Base-by-base conservation (phyloP, 2,797 vertebrate genomes). In the Sitta carolinensis region DNA sequence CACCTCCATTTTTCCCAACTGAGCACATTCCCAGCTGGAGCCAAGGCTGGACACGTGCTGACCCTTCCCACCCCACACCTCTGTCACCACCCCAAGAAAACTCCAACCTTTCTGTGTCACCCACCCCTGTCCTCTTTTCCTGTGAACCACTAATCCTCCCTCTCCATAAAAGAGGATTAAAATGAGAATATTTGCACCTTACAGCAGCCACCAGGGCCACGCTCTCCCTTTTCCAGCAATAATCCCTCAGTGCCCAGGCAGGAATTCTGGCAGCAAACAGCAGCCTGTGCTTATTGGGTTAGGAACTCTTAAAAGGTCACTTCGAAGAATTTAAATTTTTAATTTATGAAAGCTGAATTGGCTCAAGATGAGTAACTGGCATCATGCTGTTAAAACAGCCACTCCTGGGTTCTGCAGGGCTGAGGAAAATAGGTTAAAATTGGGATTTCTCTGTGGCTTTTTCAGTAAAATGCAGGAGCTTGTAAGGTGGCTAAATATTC, bases 161-260 rank as follows among this genome's bases (percentile, higher is more conserved):
- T 12, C 42, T 51, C 10, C 5, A 23, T 30, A 17, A 74, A 91
- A 94, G 85, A 90, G 93, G 93, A 88, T 95, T 95, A 90, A 77
- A 93, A 54, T 4, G 43, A 69, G 85, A 83, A 74, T 57, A 16
- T 83, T 95, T 70, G 85, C 87, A 91, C 94, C 87, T 93, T 63
- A 3, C 20, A 18, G 87, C 81, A 54, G 42, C 51, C 61, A 14
- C 18, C 4, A 19, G 66, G 72, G 59, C 82, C 3, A 2, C 0
- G 11, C 87, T 89, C 38, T 9, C 6, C 25, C 38, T 62, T 95
- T 87, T n/a, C 40, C 4, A 29, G 68, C 50, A 3, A 8, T 25
- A 61, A 95, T 87, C 77, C 81, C 50, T 7, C 40, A 34, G 61
- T 29, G 62, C 22, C 0, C 11, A 16, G n/a, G 77, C 72, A 19